Percentiles rank a stretch among this genome's conserved stretches.
Evolutionary conservation across 2,888 invertebrate genomes (phyloP).

Genomic region (Tinea trinotella): DNA sequence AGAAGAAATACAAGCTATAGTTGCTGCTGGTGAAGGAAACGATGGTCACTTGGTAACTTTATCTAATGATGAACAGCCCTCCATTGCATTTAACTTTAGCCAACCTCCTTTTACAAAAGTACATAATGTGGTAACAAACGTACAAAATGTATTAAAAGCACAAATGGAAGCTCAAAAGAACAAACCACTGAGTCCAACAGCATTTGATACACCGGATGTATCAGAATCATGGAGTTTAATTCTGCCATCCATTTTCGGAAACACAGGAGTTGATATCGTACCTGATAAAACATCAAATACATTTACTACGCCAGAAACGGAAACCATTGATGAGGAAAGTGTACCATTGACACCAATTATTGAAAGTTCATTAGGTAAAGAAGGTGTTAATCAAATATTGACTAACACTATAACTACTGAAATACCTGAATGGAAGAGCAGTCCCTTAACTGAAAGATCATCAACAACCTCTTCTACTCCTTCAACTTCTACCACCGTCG

Average conservation of each 20-base stretch:
- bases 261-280: conserved; percentile 75
- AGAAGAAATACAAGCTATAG: conserved; percentile 87
- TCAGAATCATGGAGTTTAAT: conserved; percentile 87
- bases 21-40: conserved; percentile 84
- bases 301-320: conserved; percentile 56
- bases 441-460: neutral
- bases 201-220: conserved; percentile 80
- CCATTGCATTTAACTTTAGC: conserved; percentile 59
- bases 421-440: neutral
- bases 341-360: conserved; percentile 27
- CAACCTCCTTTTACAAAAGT: conserved; percentile 78
- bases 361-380: conserved; percentile 43
- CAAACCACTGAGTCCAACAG: conserved; percentile 50
- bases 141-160: conserved; percentile 86
- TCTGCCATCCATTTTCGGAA: conserved; percentile 84
- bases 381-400: conserved; percentile 38
- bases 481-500: conserved; percentile 25
- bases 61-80: conserved; percentile 61
- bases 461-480: no score
- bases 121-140: conserved; percentile 85
- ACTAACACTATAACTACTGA: neutral
- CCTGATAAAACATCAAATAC: conserved; percentile 61
- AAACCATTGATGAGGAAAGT: conserved; percentile 44
- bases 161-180: conserved; percentile 79
- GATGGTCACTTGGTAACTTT: conserved; percentile 66